Evolutionary conservation across 2,113 vertebrate genomes (phyloP).

Genomic region (Diphyllodes magnificus): DNA sequence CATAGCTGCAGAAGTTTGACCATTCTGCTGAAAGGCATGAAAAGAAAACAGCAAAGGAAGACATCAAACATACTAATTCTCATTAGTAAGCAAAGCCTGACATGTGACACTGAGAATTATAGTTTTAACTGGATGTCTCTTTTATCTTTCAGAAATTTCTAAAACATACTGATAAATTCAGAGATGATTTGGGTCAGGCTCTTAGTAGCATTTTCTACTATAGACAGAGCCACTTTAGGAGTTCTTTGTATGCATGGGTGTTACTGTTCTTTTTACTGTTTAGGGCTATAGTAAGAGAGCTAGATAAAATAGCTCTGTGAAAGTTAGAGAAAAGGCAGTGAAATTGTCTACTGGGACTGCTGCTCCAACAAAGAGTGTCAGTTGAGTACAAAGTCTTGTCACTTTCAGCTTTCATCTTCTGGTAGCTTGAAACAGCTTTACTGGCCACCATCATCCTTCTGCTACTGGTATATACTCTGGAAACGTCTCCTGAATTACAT

Average conservation of each 20-base stretch:
- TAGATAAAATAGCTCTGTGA: background rate
- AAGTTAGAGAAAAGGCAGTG: background rate
- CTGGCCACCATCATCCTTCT: background rate
- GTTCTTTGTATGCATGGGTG: background rate
- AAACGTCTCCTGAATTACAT: background rate
- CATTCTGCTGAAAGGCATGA: background rate
- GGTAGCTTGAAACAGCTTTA: background rate
- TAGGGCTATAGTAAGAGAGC: background rate
- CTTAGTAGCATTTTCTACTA: background rate
- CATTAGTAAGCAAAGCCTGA: background rate
- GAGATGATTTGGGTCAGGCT: background rate
- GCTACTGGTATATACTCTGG: background rate
- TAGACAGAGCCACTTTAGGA: background rate
- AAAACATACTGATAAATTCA: background rate
- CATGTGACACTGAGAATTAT: background rate
- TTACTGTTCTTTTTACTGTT: background rate
- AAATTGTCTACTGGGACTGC: background rate
- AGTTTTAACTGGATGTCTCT: background rate
- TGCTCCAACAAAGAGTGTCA: background rate
- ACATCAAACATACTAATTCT: background rate
- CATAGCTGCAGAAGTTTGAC: background rate
- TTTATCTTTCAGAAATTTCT: constrained; percentile 14
- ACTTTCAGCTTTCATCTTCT: background rate
- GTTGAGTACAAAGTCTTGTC: background rate
- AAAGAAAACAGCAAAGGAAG: background rate